Percentiles rank a stretch among this genome's conserved stretches.
phyloP scores from a whole-genome alignment of 1,140 invertebrate species.

The Drosophila ironensis region DNA sequence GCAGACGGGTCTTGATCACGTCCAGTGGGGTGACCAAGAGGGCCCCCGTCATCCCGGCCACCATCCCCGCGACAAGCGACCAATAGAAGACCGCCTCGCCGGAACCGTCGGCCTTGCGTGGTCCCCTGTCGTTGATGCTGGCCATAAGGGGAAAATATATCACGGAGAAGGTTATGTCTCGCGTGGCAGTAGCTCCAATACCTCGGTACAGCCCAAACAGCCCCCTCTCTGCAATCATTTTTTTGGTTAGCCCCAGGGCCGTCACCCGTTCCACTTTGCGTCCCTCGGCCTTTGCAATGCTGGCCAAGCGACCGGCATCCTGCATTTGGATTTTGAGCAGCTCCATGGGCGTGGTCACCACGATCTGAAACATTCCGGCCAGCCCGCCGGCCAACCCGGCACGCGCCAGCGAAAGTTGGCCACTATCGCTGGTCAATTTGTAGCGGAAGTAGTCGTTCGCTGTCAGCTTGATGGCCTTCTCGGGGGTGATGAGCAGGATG shows the following conservation, averaged over 20 bases:
- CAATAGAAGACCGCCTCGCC: conserved; percentile 88
- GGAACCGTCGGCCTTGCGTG: conserved; percentile 86
- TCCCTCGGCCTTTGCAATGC: conserved; percentile 85
- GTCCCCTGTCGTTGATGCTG: conserved; percentile 94
- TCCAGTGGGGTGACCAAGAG: conserved; percentile 96
- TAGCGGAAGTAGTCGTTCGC: conserved; percentile 99
- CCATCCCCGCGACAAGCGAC: conserved; percentile 95
- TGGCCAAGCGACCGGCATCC: conserved; percentile 94
- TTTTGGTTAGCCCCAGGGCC: conserved; percentile 90
- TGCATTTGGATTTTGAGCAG: conserved; percentile 99
- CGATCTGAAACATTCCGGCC: conserved; percentile 98
- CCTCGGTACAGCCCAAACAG: conserved; percentile 97
- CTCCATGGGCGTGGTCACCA: conserved; percentile 99
- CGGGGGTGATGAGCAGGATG: conserved; percentile 98
- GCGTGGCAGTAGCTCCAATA: conserved; percentile 92
- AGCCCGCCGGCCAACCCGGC: conserved; percentile 96
- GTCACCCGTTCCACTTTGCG: conserved; percentile 87
- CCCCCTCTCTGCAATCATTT: conserved; percentile 91
- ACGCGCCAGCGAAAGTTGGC: conserved; percentile 87
- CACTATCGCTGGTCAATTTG: conserved; percentile 84
- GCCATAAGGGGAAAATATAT: conserved; percentile 99
- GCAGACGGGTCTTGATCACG: conserved; percentile 98
- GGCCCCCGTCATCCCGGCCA: conserved; percentile 92
- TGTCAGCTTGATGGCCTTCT: conserved; percentile 99
- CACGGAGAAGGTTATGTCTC: conserved; percentile 97